Evolutionary conservation across 92 coral and sea anemone species (phyloP).

Genomic region (Heteractis magnifica): DNA sequence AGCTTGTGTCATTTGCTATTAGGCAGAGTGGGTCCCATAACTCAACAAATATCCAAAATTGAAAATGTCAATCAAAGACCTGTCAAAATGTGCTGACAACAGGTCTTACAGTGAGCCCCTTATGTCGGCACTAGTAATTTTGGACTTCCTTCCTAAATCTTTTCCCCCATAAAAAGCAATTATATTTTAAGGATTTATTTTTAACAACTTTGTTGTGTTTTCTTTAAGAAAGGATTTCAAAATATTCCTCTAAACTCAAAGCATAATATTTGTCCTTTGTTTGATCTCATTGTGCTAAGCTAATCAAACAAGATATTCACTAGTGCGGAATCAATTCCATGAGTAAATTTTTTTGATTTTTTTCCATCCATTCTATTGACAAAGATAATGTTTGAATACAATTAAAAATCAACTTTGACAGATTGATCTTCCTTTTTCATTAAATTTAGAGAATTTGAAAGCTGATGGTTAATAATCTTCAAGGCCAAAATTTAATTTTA

Average conservation of each 20-base stretch:
- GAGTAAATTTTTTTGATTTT: background rate
- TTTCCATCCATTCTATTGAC: background rate
- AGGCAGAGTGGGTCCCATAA: conserved; percentile 3
- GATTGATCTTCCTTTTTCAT: background rate
- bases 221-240: background rate
- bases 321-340: background rate
- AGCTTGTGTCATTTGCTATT: conserved; percentile 12
- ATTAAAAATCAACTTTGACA: background rate
- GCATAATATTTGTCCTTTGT: background rate
- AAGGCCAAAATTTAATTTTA: conserved; percentile 20
- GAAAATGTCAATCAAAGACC: conserved; percentile 15
- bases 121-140: background rate
- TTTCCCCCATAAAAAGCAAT: background rate
- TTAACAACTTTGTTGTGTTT: background rate
- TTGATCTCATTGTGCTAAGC: background rate
- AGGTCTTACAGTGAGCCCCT: background rate
- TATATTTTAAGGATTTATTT: background rate
- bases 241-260: background rate
- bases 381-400: background rate
- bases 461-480: conserved; percentile 8
- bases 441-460: conserved; percentile 5
- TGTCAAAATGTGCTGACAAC: conserved; percentile 7
- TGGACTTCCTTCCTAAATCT: background rate
- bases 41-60: conserved; percentile 18
- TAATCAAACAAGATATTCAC: background rate